Evolutionary conservation across 2,888 invertebrate species (phyloP).

Genomic region (Drosophila longiperda): DNA sequence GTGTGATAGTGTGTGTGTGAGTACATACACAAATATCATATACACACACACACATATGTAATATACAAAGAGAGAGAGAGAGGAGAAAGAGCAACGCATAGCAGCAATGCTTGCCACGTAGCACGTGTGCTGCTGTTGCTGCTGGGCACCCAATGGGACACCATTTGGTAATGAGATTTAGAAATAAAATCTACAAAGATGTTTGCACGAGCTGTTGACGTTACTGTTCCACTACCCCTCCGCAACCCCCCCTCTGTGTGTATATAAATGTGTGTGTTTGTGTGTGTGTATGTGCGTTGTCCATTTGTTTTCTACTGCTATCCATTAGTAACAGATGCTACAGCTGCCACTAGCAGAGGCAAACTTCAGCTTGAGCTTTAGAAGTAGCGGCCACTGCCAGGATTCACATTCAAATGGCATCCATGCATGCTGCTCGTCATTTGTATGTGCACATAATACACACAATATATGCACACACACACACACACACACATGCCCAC

Average conservation of each 20-base stretch:
- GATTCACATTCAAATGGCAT: slow-evolving; percentile 75
- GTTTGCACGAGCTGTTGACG: slow-evolving; percentile 79
- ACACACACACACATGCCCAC: not conserved
- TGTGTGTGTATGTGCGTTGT: slow-evolving; percentile 69
- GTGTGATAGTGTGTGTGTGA: not conserved
- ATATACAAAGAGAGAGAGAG: not conserved
- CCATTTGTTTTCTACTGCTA: slow-evolving; percentile 80
- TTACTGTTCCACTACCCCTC: slow-evolving; percentile 38
- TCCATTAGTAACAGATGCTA: slow-evolving; percentile 78
- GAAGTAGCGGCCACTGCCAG: slow-evolving; percentile 6
- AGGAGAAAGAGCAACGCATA: not conserved
- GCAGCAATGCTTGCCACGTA: slow-evolving; percentile 25
- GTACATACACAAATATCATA: slow-evolving; percentile 13
- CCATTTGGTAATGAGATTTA: slow-evolving; percentile 81
- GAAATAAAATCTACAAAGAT: slow-evolving; percentile 81
- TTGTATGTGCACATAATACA: slow-evolving; percentile 59
- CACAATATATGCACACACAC: slow-evolving; percentile 41
- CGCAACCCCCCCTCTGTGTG: too few species aligned
- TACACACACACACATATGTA: not conserved
- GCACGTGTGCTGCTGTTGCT: slow-evolving; percentile 35
- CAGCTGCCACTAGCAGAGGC: slow-evolving; percentile 68
- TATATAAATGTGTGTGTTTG: slow-evolving; percentile 17
- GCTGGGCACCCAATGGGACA: slow-evolving; percentile 67
- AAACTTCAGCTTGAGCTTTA: slow-evolving; percentile 18
- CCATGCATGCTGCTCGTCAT: slow-evolving; percentile 58